A percentile compares a stretch with the other conserved stretches of the same genome.
These are phyloP conservation scores for Lacerta bilineata DNA, from an alignment of 2,797 vertebrate species.

Conservation along the genomic window DNA sequence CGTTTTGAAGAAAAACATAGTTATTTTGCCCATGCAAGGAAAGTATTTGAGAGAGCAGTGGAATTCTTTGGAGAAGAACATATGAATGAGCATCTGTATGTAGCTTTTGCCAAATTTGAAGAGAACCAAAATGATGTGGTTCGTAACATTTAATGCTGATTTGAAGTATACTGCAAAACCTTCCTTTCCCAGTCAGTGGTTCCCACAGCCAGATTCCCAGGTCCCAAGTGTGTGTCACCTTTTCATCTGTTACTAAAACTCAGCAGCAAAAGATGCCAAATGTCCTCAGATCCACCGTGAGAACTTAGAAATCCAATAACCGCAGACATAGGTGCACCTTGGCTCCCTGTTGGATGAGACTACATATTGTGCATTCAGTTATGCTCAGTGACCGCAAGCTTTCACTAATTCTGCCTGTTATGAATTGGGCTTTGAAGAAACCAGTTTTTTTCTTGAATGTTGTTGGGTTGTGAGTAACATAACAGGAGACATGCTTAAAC, in stretches of 20 bases:
- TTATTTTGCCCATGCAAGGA: constrained; percentile 91
- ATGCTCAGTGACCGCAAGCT: background rate
- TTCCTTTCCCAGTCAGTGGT: background rate
- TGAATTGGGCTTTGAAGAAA: background rate
- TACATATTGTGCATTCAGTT: background rate
- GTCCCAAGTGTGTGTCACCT: background rate
- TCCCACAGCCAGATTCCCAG: background rate
- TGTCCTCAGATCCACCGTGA: no score
- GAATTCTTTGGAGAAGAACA: constrained; percentile 97
- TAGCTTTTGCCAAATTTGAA: constrained; percentile 96
- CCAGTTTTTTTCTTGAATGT: background rate
- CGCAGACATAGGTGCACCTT: no score
- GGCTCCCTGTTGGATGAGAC: background rate
- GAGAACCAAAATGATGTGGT: constrained; percentile 99
- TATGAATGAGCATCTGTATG: constrained; percentile 92
- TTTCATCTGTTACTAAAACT: background rate
- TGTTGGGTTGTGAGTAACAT: background rate
- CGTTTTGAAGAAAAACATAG: constrained; percentile 97
- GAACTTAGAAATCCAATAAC: no score
- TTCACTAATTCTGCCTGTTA: background rate
- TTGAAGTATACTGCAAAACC: background rate
- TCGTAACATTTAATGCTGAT: constrained; percentile 75
- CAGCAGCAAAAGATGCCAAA: background rate
- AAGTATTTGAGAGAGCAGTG: constrained; percentile 92
- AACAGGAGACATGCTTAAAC: background rate